Evolutionary conservation across 2,113 vertebrate species (phyloP), one percentile per base, ranked within the genome.

Genomic region (Chloroceryle aenea): DNA sequence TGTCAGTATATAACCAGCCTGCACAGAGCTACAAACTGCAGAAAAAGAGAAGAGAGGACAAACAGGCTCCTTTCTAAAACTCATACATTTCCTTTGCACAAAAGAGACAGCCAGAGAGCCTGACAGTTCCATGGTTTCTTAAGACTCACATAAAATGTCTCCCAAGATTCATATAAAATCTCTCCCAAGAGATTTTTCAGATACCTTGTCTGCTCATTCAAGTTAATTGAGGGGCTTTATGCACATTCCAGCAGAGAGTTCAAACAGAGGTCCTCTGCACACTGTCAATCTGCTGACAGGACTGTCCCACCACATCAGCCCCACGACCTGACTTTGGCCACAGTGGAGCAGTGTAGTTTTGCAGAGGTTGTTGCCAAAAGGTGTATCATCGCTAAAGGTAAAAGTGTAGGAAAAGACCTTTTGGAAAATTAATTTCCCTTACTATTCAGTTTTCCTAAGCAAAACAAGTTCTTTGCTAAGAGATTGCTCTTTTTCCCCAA

Each of bases 241-340:
- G 36, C 79, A 90, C 83, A 87, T 90, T 90, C 86, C 93, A 89
- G 47, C 42, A 72, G 64, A 82, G 68, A 68, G 68, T 58, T 71
- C 79, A 83, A 38, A 34, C 83, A 84, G 63, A 73, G 55, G 42
- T 26, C 34, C 67, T 55, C 72, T 43, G 29, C 5, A 22, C n/a
- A 63, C 75, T 69, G 55, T 63, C 48, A 53, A 12, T 42, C 14
- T 80, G 58, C 71, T 67, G 48, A 25, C 5, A 18, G 62, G 23
- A 45, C 63, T 53, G 75, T 42, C 34, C 59, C 73, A 61, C 34
- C 27, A 58, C 66, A 58, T 17, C 13, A 3, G 63, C 59, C 82
- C 66, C 22, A 3, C 0, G 0, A 29, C 62, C 52, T 69, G 29
- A 36, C 62, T 56, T 20, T 20, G 78, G 75, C 58, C 52, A 62